phyloP scores from a whole-genome alignment of 2,113 vertebrate species.

The Jaculus jaculus region DNA sequence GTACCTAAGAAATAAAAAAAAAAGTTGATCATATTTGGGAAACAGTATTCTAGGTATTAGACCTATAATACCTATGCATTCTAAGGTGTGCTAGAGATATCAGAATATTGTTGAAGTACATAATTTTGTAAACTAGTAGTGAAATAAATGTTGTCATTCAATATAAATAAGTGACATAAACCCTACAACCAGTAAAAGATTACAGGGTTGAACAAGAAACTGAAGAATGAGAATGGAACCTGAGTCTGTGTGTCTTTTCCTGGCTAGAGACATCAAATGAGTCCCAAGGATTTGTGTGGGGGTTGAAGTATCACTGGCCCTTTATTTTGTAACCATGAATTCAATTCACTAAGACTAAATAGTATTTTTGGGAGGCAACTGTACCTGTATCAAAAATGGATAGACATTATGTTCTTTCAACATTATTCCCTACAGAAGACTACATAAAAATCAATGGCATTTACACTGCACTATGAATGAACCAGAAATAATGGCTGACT shows the following conservation, averaged over 20 bases:
- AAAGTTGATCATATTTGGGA: conserved; percentile 2
- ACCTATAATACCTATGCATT: not conserved
- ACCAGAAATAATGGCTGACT: not conserved
- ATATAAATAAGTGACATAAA: not conserved
- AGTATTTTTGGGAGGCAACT: not conserved
- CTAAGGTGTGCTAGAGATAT: conserved; percentile 5
- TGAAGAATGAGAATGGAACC: not conserved
- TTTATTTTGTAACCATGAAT: not conserved
- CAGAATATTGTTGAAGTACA: conserved; percentile 24
- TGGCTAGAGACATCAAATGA: not conserved
- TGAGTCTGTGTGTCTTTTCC: not conserved
- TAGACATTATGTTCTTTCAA: not conserved
- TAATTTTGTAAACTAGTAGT: conserved; percentile 14
- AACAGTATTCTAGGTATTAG: not conserved
- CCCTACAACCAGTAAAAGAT: not conserved
- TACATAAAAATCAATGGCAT: not conserved
- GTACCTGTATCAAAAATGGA: not conserved
- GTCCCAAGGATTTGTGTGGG: not conserved
- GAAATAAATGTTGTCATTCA: conserved; percentile 10
- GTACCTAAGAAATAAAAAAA: not conserved
- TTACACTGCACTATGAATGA: not conserved
- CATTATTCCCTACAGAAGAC: not conserved
- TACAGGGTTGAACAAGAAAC: not conserved
- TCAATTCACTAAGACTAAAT: not conserved
- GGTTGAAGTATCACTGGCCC: not conserved